Evolutionary conservation across 2,888 invertebrate species (phyloP).

Genomic region (Leptinotarsa tumamoca): DNA sequence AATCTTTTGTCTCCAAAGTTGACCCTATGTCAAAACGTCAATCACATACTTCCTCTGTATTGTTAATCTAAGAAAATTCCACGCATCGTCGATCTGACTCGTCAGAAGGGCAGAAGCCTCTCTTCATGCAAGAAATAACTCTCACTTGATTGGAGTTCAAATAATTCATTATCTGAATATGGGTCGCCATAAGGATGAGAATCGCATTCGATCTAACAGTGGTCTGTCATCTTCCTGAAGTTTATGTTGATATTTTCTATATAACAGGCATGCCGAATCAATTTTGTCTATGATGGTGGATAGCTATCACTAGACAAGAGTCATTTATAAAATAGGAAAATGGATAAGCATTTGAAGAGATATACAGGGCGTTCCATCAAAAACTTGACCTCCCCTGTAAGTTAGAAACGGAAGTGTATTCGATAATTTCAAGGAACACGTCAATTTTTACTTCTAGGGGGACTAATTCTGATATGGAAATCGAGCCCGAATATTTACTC

Average conservation of each 20-base stretch:
- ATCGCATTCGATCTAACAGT: background rate
- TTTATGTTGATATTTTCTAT: constrained; percentile 6
- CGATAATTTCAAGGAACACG: no score
- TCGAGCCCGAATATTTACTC: no score
- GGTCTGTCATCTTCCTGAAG: background rate
- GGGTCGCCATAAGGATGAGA: background rate
- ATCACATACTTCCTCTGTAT: constrained; percentile 34
- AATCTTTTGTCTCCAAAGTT: constrained; percentile 25
- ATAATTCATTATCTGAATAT: background rate
- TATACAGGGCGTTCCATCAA: background rate
- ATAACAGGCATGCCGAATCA: constrained; percentile 18
- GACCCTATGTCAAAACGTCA: constrained; percentile 35
- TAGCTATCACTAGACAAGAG: background rate
- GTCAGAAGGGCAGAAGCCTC: constrained; percentile 19
- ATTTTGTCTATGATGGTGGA: constrained; percentile 20
- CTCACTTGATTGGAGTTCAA: background rate
- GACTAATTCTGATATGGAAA: no score
- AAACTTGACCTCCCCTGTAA: no score
- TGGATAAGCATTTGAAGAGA: background rate
- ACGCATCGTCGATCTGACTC: constrained; percentile 22
- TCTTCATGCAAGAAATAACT: background rate
- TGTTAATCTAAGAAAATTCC: constrained; percentile 32
- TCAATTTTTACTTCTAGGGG: no score
- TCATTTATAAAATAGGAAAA: background rate
- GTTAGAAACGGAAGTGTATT: no score